Conservation (phyloP, 2,113 vertebrate genomes). For the Gnathonemus echidnorhynchus region DNA sequence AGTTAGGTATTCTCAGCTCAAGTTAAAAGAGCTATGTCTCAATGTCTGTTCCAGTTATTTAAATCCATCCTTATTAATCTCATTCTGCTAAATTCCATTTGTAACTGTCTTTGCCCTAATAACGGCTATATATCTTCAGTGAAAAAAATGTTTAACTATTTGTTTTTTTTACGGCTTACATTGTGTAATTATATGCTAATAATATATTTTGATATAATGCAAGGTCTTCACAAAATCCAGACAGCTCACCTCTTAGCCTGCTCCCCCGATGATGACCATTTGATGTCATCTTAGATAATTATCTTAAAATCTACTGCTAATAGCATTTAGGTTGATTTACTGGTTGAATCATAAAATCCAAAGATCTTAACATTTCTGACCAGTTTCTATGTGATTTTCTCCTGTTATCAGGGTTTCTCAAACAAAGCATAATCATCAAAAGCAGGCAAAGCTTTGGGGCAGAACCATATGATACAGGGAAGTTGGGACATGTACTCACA, state of each 20-base stretch:
- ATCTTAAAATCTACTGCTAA: not conserved
- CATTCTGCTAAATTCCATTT: not conserved
- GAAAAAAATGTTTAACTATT: not conserved
- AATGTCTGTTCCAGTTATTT: not conserved
- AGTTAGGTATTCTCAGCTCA: not conserved
- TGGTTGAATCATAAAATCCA: not conserved
- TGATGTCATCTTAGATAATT: not conserved
- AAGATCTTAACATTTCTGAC: not conserved
- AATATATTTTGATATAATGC: not conserved
- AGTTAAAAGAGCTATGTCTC: not conserved
- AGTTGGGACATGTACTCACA: not conserved
- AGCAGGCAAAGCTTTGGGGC: not conserved
- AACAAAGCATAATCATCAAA: not conserved
- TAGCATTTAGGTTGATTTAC: not conserved
- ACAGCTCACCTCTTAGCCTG: not conserved
- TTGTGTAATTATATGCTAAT: not conserved
- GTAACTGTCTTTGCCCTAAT: not conserved
- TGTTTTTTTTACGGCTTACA: not conserved
- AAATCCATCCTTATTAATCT: not conserved
- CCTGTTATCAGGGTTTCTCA: not conserved
- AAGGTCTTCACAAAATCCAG: not conserved
- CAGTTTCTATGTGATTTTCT: not conserved
- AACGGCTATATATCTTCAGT: not conserved
- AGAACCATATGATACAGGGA: not conserved
- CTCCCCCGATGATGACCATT: not conserved